Base-by-base conservation (phyloP, 2,113 vertebrate species). In the Apodemus speciosus region DNA sequence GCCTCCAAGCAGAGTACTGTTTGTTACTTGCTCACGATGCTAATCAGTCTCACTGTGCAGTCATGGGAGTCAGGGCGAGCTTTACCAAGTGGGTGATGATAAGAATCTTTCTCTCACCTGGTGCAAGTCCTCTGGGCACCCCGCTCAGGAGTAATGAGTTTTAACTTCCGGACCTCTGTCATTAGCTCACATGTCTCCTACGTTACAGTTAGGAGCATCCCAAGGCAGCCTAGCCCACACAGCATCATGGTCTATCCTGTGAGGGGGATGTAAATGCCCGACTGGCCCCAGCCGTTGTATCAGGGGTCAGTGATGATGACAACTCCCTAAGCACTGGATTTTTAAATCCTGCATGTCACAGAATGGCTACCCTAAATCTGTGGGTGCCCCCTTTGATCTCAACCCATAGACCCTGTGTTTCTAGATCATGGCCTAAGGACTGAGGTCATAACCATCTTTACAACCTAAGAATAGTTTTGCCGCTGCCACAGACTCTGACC, bases 1-100 rank as follows among this genome's bases (percentile, higher is more conserved):
- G 68, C 46, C 76, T 38, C 71, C 71, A 81, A 86, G 79, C 85
- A 95, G 77, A 94, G 85, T 32, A 62, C 90, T 93, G 91, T 92
- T 92, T 94, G 91, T 77, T 86, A 6, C 84, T 92, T 88, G 75
- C 85, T 43, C 51, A 38, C 72, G 91, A 88, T 83, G 43, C 88
- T 93, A 89, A 92, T 93, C 81, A 58, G 0, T 60, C 77, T 90
- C 89, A 56, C 73, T 85, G 21, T 60, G n/a, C 60, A 83, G 77
- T 84, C n/a, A 10, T 49, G 27, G 46, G 69, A 84, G 89, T 94
- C 80, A 95, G 88, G 60, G 16, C 20, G 20, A 91, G 79, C 51
- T 85, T 95, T 96, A 79, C 84, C 73, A 76, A 95, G 73, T 77
- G 80, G 72, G 77, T 77, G 84, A 69, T 6, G 27, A 80, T 69